Base-by-base conservation (phyloP, 2,888 invertebrate species). In the Barypeithes pellucidus region DNA sequence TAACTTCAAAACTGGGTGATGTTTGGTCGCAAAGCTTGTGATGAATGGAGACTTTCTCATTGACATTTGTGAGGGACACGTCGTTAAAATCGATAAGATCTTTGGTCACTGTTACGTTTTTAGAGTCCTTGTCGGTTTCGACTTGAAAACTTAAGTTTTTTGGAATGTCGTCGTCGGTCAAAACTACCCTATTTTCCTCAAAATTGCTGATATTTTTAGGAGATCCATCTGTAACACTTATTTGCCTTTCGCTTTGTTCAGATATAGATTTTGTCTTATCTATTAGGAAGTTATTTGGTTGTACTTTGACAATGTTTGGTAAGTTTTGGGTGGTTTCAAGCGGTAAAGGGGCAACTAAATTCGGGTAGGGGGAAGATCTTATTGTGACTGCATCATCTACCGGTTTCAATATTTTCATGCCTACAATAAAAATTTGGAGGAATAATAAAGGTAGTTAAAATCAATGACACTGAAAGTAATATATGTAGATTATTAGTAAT, bases 231-330 rank as follows among this genome's bases (percentile, higher is more conserved):
- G 33, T 54, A 14, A 54, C 7, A 54, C 54, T 54, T 14, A 54
- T 54, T 33, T 54, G 60, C 14, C 14, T 60, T 7, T 60, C 60
- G 16, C 43, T 60, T 11, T 60, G n/a, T 20, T 60, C 60, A 39
- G 43, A 60, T 20, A 22, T 12, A 8, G 66, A 66, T 24, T 54
- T 75, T 52, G 75, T 65, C 43, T 76, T 78, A 59, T 77, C 77
- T 50, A 81, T 78, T 66, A 86, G 75, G 77, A 84, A 85, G 79
- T 86, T 86, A 75, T 86, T 86, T 12, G 86, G 85, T 75, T 85
- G 84, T 11, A 86, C 86, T 79, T 85, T 82, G 11, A 81, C 82
- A n/a, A 83, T 75, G 72, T 82, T 82, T 59, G 80, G 78, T 43
- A 68, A 66, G 18, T 76, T 72, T 70, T 76, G 76, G 9, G 67